Base-by-base conservation (phyloP, 2,113 vertebrate genomes). In the Leptobrachium ailaonicum region DNA sequence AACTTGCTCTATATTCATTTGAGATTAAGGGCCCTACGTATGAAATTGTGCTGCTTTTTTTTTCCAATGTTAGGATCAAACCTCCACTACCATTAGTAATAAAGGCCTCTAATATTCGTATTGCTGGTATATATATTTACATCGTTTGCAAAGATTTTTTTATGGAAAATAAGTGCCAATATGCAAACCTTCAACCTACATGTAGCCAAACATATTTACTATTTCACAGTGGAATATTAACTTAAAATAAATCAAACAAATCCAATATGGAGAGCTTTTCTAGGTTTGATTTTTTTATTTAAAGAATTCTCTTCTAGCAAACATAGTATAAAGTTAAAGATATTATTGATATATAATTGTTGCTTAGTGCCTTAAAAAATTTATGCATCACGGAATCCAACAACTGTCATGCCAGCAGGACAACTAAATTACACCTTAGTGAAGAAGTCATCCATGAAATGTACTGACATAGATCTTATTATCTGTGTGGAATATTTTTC, bases 401-500 rank as follows among this genome's bases (percentile, higher is more conserved):
- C 11, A 1, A 60, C 13, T 11, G 13, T 83, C 83, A 74, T 91
- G 92, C 82, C 93, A 93, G 83, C 91, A 92, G 82, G 83, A 93
- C 0, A 43, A 92, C 81, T 94, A 95, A 78, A 94, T 94, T 88
- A 84, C 95, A 95, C 86, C 93, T 94, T 79, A 96, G 95, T 87
- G 92, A 93, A 10, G 94, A 95, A 79, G 94, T 95, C 85, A 94
- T 95, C 79, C 47, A 96, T 96, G 85, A 94, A 95, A 82, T 97
- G 96, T 83, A 93, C 95, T 94, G 95, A 96, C 0, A 95, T 96
- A 76, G 94, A 95, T 76, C 93, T 93, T 63, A 93, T 32, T 32
- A 32, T 32, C 20, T 32, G 20, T 32, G 20, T 32, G 20, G 90
- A 0, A 84, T 92, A 74, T 87, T 93, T 71, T n/a, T 47, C 56